phyloP scores from a whole-genome alignment of 2,113 vertebrate genomes.

The Ochotona princeps region DNA sequence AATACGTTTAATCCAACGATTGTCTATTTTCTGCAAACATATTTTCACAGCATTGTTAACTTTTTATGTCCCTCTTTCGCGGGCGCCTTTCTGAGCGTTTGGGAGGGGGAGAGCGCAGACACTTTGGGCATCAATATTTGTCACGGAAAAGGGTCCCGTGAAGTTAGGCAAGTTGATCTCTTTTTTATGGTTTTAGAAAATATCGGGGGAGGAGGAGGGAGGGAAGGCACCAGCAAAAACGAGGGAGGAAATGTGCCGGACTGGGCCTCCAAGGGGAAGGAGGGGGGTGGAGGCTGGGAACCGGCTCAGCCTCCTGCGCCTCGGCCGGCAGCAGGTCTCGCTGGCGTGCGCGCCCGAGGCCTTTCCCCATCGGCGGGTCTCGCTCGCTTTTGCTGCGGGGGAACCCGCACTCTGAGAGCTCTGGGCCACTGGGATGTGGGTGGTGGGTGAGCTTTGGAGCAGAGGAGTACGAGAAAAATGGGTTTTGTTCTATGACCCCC shows the following conservation, averaged over 20 bases:
- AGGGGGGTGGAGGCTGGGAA: constrained; percentile 60
- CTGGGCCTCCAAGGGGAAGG: constrained; percentile 31
- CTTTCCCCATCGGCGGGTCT: background rate
- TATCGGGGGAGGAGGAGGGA: constrained; percentile 72
- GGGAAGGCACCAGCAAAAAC: constrained; percentile 65
- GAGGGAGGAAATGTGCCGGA: constrained; percentile 57
- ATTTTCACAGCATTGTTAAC: constrained; percentile 99
- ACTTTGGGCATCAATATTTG: constrained; percentile 82
- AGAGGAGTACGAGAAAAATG: constrained; percentile 1
- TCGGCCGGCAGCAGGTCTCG: background rate
- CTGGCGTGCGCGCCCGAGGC: background rate
- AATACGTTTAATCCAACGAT: constrained; percentile 99
- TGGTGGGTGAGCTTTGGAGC: background rate
- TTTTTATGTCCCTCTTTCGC: constrained; percentile 84
- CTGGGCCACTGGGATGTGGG: background rate
- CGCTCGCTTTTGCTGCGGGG: fast-evolving
- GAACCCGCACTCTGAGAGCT: background rate
- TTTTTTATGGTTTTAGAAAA: constrained; percentile 83
- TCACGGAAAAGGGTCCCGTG: constrained; percentile 79
- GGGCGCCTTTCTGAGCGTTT: constrained; percentile 77
- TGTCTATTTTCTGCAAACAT: constrained; percentile 99
- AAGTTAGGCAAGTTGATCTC: constrained; percentile 81
- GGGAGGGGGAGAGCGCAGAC: constrained; percentile 82
- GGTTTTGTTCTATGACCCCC: constrained; percentile 24
- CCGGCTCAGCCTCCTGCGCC: constrained; percentile 49